Base-by-base conservation (phyloP, 2,888 invertebrate species). In the Oscheius sp. region DNA sequence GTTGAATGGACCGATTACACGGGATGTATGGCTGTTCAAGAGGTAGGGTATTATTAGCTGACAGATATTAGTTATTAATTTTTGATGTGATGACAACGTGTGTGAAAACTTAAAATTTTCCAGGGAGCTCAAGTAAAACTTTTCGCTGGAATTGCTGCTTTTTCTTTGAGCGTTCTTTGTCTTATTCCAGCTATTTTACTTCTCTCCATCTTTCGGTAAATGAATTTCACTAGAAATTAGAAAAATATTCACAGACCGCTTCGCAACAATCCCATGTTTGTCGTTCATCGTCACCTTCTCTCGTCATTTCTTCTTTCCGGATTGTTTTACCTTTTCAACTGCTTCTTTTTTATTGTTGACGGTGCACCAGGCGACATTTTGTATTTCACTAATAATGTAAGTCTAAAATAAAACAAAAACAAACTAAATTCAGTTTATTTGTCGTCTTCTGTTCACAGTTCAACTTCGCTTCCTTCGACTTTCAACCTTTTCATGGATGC, bases 401-500 rank as follows among this genome's bases (percentile, higher is more conserved):
- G 68, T 59, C 44, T 41, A 17, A 30, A 50, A 22, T 47, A 30
- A 3, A 9, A 30, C 51, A 14, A 51, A 6, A 41, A 12, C 12
- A 41, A 41, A n/a, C 20, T 17, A 41, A 20, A 20, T 41, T 41
- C 69, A 82, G 81, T 59, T 80, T 1, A 68, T 72, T 54, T 85
- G 85, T 63, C 79, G 84, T 0, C 38, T 85, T 6, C 59, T 82
- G 33, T 84, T 82, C 72, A 70, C 74, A 6, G 59, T 82, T 12
- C 84, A 85, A 59, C 70, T 83, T 4, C 75, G 84, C 0, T 88
- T 88, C 74, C 86, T 86, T 28, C 86, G 88, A 36, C 80, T 88
- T 62, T 86, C 87, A 41, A 88, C 87, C 67, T 89, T 89, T 82
- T 86, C 87, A 78, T 89, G 89, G 89, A 89, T 89, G 88, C 87